Conservation (phyloP, 1,140 invertebrate species). For the Diorhabda sublineata region DNA sequence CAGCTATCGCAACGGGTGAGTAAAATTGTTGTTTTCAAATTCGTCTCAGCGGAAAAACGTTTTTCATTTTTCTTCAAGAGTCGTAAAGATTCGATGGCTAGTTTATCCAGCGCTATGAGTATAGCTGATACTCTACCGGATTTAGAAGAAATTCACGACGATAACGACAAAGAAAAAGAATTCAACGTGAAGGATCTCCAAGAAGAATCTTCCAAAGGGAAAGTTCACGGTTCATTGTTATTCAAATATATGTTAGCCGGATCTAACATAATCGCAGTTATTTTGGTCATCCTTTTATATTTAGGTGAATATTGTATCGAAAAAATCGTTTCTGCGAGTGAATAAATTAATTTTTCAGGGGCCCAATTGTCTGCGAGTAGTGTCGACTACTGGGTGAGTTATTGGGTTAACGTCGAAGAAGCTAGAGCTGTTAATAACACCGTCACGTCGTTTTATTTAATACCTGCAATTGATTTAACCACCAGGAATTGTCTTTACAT, state of each 20-base stretch:
- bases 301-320: background rate
- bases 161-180: constrained; percentile 22
- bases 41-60: background rate
- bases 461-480: constrained; percentile 19
- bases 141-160: constrained; percentile 24
- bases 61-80: constrained; percentile 21
- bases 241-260: constrained; percentile 65
- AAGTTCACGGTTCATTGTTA: constrained; percentile 38
- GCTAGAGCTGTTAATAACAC: constrained; percentile 3
- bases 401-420: constrained; percentile 57
- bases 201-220: constrained; percentile 41
- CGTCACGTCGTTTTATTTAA: background rate
- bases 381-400: constrained; percentile 75
- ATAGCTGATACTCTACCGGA: constrained; percentile 31
- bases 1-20: constrained; percentile 32
- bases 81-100: constrained; percentile 26
- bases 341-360: background rate
- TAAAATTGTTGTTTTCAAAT: background rate
- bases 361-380: constrained; percentile 58
- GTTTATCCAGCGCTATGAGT: constrained; percentile 32
- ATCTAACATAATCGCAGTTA: constrained; percentile 54
- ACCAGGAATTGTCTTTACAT: constrained; percentile 39
- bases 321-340: background rate
- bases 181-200: constrained; percentile 33
- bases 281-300: constrained; percentile 52